Conservation (phyloP, 2,888 invertebrate species). For the Meliscaeva auricollis region DNA sequence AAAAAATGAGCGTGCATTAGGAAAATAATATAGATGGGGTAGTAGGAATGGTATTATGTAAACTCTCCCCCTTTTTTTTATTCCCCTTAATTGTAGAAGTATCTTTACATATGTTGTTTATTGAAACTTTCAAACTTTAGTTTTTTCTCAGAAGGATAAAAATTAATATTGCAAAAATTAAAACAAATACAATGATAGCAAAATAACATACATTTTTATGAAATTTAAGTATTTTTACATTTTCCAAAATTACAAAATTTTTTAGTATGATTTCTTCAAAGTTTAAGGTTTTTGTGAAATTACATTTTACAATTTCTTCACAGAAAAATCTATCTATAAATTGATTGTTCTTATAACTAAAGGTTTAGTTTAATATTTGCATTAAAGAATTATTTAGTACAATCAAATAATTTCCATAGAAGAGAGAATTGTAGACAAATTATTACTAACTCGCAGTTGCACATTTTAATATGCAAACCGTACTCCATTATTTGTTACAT, state of each 20-base stretch:
- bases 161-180: neutral
- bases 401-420: too few species aligned
- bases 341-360: slow-evolving; percentile 5
- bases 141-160: slow-evolving; percentile 2
- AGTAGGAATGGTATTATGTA: too few species aligned
- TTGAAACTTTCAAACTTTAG: neutral
- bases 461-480: too few species aligned
- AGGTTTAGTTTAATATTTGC: slow-evolving; percentile 12
- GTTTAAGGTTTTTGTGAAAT: slow-evolving; percentile 5
- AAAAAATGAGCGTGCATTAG: too few species aligned
- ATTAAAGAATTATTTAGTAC: too few species aligned
- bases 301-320: neutral
- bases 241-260: slow-evolving; percentile 12
- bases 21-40: too few species aligned
- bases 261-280: slow-evolving; percentile 18
- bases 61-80: slow-evolving; percentile 4
- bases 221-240: slow-evolving; percentile 13
- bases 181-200: neutral
- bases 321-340: neutral
- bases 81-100: neutral
- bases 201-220: slow-evolving; percentile 14
- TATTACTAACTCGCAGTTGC: too few species aligned
- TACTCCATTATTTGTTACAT: too few species aligned
- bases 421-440: too few species aligned
- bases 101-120: neutral